Conservation (phyloP, 2,113 vertebrate genomes). For the Corydoras sp. region DNA sequence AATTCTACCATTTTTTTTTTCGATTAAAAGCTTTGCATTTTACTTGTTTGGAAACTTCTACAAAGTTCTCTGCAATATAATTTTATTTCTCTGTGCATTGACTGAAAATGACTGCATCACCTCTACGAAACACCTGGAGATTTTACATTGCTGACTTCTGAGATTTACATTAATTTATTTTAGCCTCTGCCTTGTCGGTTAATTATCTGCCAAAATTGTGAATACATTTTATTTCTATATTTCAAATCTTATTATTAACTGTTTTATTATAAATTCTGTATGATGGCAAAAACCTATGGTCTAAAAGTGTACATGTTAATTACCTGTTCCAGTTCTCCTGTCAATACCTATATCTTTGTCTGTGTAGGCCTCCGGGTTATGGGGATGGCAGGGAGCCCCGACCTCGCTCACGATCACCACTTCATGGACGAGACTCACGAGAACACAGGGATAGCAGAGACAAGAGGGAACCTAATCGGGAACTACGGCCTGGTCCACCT, state of each 20-base stretch:
- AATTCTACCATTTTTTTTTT: not conserved
- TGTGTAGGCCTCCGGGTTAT: slow-evolving; percentile 54
- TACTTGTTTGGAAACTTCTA: not conserved
- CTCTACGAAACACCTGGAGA: not conserved
- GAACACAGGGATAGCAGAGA: slow-evolving; percentile 74
- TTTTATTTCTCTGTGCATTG: not conserved
- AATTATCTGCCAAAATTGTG: not conserved
- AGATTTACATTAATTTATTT: not conserved
- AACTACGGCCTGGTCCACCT: slow-evolving; percentile 65
- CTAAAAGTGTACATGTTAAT: not conserved
- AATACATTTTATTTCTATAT: not conserved
- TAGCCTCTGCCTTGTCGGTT: not conserved
- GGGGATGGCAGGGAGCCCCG: slow-evolving; percentile 61
- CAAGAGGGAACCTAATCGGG: slow-evolving; percentile 55
- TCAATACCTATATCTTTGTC: slow-evolving; percentile 12
- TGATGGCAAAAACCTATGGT: too few relatives aligned
- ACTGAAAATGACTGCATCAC: not conserved
- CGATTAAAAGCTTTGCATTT: not conserved
- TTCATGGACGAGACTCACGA: slow-evolving; percentile 68
- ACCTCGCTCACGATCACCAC: slow-evolving; percentile 65
- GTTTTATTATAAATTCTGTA: not conserved
- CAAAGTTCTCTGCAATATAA: not conserved
- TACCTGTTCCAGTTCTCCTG: not conserved
- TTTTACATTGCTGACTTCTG: too few relatives aligned
- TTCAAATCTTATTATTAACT: not conserved